phyloP scores from a whole-genome alignment of 2,113 vertebrate species.

The Pipra filicauda region DNA sequence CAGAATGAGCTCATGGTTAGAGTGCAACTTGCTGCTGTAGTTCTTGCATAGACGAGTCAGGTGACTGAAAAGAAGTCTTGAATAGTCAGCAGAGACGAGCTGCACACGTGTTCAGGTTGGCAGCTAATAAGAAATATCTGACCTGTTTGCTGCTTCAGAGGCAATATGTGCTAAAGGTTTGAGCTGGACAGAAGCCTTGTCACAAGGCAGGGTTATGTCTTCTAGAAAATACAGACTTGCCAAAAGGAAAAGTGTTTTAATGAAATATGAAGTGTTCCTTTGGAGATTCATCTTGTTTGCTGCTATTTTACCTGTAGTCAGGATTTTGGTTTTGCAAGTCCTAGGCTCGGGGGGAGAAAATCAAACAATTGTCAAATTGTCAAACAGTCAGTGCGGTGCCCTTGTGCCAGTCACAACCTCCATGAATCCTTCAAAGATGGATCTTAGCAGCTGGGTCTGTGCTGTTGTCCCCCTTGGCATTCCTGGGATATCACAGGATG shows the following conservation, averaged over 20 bases:
- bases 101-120: accelerated
- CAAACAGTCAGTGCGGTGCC: not conserved
- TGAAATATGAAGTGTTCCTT: not conserved
- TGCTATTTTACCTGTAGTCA: not conserved
- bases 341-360: not conserved
- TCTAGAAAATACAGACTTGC: not conserved
- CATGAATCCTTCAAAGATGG: not conserved
- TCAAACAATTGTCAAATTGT: not conserved
- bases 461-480: not conserved
- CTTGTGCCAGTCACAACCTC: not conserved
- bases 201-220: not conserved
- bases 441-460: not conserved
- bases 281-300: not conserved
- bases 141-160: not conserved
- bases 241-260: not conserved
- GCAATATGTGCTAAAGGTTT: not conserved
- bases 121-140: accelerated
- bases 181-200: not conserved
- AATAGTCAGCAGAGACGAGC: not conserved
- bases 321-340: not conserved
- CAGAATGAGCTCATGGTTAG: not conserved
- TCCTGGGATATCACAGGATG: not conserved
- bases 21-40: not conserved
- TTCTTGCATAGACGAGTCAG: not conserved
- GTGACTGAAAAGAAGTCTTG: not conserved